phyloP scores from a whole-genome alignment of 2,797 vertebrate species.

The Molossus alvarezi region DNA sequence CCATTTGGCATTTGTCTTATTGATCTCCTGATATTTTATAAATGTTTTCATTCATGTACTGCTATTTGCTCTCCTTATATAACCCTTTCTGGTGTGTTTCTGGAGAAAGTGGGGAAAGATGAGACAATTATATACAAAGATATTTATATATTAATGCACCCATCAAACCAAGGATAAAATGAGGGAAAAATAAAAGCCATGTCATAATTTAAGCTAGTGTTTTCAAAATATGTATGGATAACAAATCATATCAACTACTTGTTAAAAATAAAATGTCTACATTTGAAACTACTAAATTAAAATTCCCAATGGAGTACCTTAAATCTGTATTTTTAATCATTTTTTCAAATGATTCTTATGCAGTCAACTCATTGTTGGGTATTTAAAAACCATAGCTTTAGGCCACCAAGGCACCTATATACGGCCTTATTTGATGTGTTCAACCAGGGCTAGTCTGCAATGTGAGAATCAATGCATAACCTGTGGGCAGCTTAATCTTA shows the following conservation, averaged over 20 bases:
- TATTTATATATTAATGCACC: slow-evolving; percentile 8
- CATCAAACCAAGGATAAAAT: not conserved
- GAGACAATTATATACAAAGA: not conserved
- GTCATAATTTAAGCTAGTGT: slow-evolving; percentile 10
- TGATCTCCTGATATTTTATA: slow-evolving; percentile 74
- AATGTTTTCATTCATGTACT: slow-evolving; percentile 71
- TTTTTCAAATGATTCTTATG: not conserved
- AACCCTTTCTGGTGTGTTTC: slow-evolving; percentile 25
- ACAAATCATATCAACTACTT: slow-evolving; percentile 15
- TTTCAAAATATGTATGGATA: slow-evolving; percentile 46
- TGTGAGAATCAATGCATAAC: not conserved
- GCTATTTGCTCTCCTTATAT: slow-evolving; percentile 69
- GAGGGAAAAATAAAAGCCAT: not conserved
- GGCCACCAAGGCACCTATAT: not conserved
- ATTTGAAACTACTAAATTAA: slow-evolving; percentile 40
- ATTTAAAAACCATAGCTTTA: slow-evolving; percentile 12
- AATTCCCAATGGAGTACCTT: not conserved
- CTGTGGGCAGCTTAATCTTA: not conserved
- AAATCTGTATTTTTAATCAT: slow-evolving; percentile 40
- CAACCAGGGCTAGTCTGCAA: not conserved
- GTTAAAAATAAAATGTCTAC: slow-evolving; percentile 34
- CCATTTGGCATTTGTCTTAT: slow-evolving; percentile 71
- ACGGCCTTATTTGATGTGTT: not conserved
- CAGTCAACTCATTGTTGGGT: not conserved
- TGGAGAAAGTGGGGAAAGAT: slow-evolving; percentile 42